Percentiles rank a stretch among this genome's conserved stretches.
Evolutionary conservation across 2,888 invertebrate genomes (phyloP).

Genomic region (Phoenoteleia sp.): DNA sequence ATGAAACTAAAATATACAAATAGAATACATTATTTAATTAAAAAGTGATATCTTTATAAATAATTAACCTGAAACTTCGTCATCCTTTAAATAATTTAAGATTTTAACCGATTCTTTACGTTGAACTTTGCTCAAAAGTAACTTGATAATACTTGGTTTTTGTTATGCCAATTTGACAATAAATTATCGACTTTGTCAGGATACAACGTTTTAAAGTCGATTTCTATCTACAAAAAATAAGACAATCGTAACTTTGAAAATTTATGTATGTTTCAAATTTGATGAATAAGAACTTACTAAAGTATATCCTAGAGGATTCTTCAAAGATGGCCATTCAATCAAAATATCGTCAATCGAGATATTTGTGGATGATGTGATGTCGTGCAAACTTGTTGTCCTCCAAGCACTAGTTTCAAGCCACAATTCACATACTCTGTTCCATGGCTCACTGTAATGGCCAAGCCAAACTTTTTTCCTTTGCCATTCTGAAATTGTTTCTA

Average conservation of each 20-base stretch:
- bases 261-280: not conserved
- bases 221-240: not conserved
- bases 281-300: not conserved
- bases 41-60: not conserved
- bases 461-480: not conserved
- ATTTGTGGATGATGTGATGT: no score
- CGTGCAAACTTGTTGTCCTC: not conserved
- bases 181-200: not conserved
- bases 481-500: no score
- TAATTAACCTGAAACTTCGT: no score
- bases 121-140: not conserved
- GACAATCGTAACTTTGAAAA: not conserved
- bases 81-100: no score
- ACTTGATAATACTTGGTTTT: not conserved
- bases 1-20: no score
- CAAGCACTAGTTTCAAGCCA: not conserved
- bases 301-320: constrained; percentile 13
- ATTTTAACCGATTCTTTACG: not conserved
- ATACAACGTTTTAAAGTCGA: not conserved
- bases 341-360: not conserved
- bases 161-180: not conserved
- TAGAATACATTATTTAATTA: no score
- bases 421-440: not conserved
- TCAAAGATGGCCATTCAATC: not conserved
- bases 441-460: not conserved